Evolutionary conservation across 2,113 vertebrate genomes (phyloP), one percentile per base, ranked within the genome.

Genomic region (Oncorhynchus keta): DNA sequence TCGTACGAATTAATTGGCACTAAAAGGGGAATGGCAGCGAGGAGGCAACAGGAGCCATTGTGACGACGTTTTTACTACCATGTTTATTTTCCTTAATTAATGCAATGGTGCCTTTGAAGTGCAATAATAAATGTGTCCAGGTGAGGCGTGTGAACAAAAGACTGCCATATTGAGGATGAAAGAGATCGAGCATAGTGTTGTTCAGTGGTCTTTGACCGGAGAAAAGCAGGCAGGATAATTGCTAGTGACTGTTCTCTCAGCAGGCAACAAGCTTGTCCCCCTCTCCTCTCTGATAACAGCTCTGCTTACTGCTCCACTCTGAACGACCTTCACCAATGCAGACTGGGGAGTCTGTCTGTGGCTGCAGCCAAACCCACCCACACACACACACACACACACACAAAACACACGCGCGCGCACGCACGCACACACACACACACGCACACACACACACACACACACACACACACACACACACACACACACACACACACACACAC

Each of bases 231-330:
- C 62, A 76, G 66, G 75, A 64, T 85, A 85, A 83, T 83, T 57
- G 71, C 70, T 35, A 32, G 66, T 55, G 72, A 22, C 72, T 72
- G 79, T 55, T 77, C 78, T 72, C 82, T 72, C 80, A 76, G 83
- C 76, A 75, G 80, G 82, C 35, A 72, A 73, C 80, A 83, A 81
- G 74, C 78, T 78, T 79, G 45, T 72, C 49, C 22, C 35, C 13
- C 61, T 35, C 49, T 14, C 28, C 35, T 39, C 66, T 73, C 59
- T 74, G 76, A 76, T 73, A 65, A 22, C 55, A 65, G 65, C 74
- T 30, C 74, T 32, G 70, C 64, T 59, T n/a, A 68, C 74, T 32
- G 70, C 64, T 59, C 24, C 62, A 13, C 49, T 35, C 51, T 13
- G 28, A n/a, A 70, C 39, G 39, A 28, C 35, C 72, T 80, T 62